Evolutionary conservation across 1,140 invertebrate genomes (phyloP).

Genomic region (Drosophila murphyi): DNA sequence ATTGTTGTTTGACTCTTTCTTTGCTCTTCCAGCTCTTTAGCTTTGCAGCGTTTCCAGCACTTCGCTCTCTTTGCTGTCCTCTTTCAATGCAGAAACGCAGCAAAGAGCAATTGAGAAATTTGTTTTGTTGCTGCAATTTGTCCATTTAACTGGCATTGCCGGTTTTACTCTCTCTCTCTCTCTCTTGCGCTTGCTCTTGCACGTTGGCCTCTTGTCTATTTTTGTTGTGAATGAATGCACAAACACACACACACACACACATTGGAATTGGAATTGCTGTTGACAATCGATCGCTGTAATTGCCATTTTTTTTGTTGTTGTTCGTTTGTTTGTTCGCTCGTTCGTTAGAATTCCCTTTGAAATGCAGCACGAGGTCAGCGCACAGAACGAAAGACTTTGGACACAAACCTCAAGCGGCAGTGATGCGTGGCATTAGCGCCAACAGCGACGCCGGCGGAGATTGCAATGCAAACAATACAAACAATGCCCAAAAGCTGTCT

Average conservation of each 20-base stretch:
- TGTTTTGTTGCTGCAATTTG: slow-evolving; percentile 3
- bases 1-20: too few species aligned
- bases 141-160: slow-evolving; percentile 4
- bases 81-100: too few species aligned
- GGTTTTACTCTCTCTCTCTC: neutral
- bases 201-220: neutral
- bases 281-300: neutral
- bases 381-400: slow-evolving; percentile 74
- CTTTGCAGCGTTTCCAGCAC: too few species aligned
- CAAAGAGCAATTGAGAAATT: neutral
- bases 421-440: slow-evolving; percentile 51
- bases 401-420: slow-evolving; percentile 64
- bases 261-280: slow-evolving; percentile 2
- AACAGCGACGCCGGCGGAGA: neutral
- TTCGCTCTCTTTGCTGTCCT: neutral
- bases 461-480: neutral
- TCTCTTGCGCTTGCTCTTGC: neutral
- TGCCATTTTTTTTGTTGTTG: slow-evolving; percentile 9
- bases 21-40: too few species aligned
- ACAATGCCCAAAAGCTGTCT: neutral
- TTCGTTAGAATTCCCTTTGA: slow-evolving; percentile 31
- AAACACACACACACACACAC: neutral
- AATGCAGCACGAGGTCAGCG: slow-evolving; percentile 71
- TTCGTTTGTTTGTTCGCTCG: neutral
- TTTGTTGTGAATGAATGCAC: slow-evolving; percentile 33